Conservation (phyloP, 2,797 vertebrate genomes). For the Poecilia velifera region DNA sequence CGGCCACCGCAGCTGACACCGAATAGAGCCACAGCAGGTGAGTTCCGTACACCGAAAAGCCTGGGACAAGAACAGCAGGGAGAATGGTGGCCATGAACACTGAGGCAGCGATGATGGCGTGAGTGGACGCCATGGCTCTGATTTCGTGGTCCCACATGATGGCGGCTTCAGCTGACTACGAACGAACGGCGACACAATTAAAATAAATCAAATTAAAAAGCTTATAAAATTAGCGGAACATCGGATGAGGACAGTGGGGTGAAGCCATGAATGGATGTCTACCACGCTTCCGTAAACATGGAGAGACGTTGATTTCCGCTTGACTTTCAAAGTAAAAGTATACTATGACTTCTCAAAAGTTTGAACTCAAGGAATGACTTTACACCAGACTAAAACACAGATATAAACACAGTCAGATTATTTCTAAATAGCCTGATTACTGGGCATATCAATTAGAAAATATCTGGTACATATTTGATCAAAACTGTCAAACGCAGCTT, state of each 20-base stretch:
- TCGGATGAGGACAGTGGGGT: rapidly evolving
- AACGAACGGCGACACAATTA: rapidly evolving
- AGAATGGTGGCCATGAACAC: conserved; percentile 83
- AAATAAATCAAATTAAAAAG: not conserved
- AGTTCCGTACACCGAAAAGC: conserved; percentile 87
- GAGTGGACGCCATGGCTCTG: conserved; percentile 85
- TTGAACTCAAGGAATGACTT: not conserved
- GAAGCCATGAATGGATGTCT: conserved; percentile 1
- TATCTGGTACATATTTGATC: not conserved
- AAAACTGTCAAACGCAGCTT: not conserved
- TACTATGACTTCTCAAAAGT: not conserved
- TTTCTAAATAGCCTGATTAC: not conserved
- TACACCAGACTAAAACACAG: not conserved
- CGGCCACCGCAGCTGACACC: conserved; percentile 82
- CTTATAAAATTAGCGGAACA: not conserved
- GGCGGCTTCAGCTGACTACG: not conserved
- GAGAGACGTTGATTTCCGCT: conserved; percentile 39
- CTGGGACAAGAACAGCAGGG: conserved; percentile 81
- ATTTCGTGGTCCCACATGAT: conserved; percentile 91
- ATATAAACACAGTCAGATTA: not conserved
- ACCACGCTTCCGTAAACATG: conserved; percentile 71
- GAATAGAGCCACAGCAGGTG: conserved; percentile 90
- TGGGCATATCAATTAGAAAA: not conserved
- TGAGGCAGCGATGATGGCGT: conserved; percentile 83
- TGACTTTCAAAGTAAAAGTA: conserved; percentile 57